A percentile compares a stretch with the other conserved stretches of the same genome.
These are phyloP conservation scores for Dioctria rufipes DNA, from an alignment of 2,888 invertebrate genomes.

Conservation along the genomic window DNA sequence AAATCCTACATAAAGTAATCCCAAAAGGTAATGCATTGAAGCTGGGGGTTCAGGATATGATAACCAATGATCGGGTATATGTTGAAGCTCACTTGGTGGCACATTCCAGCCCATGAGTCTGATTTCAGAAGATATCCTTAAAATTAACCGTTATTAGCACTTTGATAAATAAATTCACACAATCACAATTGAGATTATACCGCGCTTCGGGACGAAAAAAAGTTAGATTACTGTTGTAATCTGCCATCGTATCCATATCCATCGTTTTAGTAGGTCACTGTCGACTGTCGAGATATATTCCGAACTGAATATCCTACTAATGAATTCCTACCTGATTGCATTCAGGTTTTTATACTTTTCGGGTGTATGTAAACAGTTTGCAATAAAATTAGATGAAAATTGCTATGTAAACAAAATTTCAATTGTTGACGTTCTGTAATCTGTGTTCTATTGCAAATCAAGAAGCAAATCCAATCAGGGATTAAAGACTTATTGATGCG, in stretches of 20 bases:
- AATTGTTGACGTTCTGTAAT: too few relatives aligned
- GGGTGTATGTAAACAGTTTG: not conserved
- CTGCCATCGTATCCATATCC: not conserved
- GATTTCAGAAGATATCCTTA: conserved; percentile 65
- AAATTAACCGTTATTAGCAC: not conserved
- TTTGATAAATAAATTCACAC: not conserved
- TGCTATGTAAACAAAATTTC: not conserved
- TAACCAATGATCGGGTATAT: conserved; percentile 88
- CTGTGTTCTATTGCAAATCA: too few relatives aligned
- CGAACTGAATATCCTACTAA: conserved; percentile 13
- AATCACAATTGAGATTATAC: conserved; percentile 14
- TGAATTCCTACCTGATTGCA: not conserved
- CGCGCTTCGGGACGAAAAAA: conserved; percentile 59
- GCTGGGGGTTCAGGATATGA: conserved; percentile 85
- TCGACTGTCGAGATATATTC: not conserved
- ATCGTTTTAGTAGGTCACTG: not conserved
- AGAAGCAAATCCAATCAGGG: too few relatives aligned
- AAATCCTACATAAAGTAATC: conserved; percentile 83
- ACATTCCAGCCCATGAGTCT: conserved; percentile 83
- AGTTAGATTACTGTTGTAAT: conserved; percentile 38
- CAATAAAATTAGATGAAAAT: conserved; percentile 9
- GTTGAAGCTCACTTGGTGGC: conserved; percentile 81
- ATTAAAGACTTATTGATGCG: too few relatives aligned
- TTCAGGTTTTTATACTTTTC: conserved; percentile 14
- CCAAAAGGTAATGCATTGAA: conserved; percentile 85